Base-by-base conservation (phyloP, 2,888 invertebrate species). In the Oconnorella tubifera region DNA sequence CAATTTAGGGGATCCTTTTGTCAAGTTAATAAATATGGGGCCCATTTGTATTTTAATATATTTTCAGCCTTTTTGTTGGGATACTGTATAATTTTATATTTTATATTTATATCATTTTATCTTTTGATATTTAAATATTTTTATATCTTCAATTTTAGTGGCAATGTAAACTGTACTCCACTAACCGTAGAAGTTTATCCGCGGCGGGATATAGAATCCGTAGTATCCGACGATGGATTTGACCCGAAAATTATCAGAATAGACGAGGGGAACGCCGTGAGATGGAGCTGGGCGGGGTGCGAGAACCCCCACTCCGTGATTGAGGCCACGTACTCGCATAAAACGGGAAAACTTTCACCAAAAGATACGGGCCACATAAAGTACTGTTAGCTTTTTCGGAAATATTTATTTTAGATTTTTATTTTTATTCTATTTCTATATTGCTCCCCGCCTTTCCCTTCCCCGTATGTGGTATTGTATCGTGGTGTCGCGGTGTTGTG, bases 271-370 rank as follows among this genome's bases (percentile, higher is more conserved):
- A 78, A 77, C 65, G 65, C 76, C 6, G 72, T 82, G 14, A 75
- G 75, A 61, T 82, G 81, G 81, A 68, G 70, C 23, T 82, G 82
- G 82, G 74, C 74, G 49, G 70, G 75, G 27, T 78, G 80, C 59
- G 50, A 56, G 6, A 60, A 66, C 6, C 69, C 72, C 0, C 68
- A 66, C 48, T 59, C 63, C 29, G 55, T 73, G 53, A 29, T 31
- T 4, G 72, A 73, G 33, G 68, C 59, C 1, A 25, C 58, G 27
- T 66, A 56, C 33, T 53, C 59, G 27, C 29, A 29, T 31, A 40
- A 23, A 4, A 32, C 55, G 27, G 57, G 56, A 27, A 48, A 19
- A 28, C 19, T 62, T 29, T 51, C 10, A 40, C 57, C 57, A 62
- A 23, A 62, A 51, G 48, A 25, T 40, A 23, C 56, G 50, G 62